Conservation (phyloP, 2,888 invertebrate species). For the Eupithecia subumbrata region DNA sequence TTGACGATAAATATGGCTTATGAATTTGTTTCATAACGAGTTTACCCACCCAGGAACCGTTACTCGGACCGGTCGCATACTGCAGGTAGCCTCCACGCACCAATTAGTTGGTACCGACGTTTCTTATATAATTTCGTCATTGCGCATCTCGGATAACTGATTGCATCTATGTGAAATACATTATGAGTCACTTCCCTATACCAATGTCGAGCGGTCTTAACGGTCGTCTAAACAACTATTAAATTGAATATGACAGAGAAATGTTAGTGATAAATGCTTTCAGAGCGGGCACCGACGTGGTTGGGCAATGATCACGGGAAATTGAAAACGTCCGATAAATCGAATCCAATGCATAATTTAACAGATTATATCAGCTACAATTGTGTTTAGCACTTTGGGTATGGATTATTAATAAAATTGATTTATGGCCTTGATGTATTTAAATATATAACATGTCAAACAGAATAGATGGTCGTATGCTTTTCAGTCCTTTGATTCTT, state of each 20-base stretch:
- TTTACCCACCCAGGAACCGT: conserved; percentile 67
- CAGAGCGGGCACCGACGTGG: conserved; percentile 53
- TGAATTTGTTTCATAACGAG: conserved; percentile 73
- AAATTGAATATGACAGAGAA: conserved; percentile 66
- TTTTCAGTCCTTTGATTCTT: background rate
- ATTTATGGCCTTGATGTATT: conserved; percentile 9
- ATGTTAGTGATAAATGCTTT: conserved; percentile 63
- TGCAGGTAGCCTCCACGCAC: conserved; percentile 59
- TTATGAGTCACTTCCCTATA: conserved; percentile 38
- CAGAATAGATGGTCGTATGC: background rate
- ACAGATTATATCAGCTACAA: conserved; percentile 40
- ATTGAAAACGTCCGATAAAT: conserved; percentile 52
- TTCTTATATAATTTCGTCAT: conserved; percentile 69
- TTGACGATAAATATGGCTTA: conserved; percentile 52
- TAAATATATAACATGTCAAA: background rate
- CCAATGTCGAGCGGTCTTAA: conserved; percentile 55
- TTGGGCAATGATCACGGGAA: conserved; percentile 58
- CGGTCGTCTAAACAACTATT: conserved; percentile 60
- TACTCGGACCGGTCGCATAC: conserved; percentile 66
- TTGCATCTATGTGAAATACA: conserved; percentile 39
- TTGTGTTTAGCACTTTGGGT: conserved; percentile 19
- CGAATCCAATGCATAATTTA: conserved; percentile 54
- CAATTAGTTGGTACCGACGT: conserved; percentile 73
- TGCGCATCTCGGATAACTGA: conserved; percentile 49
- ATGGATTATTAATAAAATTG: conserved; percentile 17